Conservation (phyloP, 2,113 vertebrate species). For the Tyto alba region DNA sequence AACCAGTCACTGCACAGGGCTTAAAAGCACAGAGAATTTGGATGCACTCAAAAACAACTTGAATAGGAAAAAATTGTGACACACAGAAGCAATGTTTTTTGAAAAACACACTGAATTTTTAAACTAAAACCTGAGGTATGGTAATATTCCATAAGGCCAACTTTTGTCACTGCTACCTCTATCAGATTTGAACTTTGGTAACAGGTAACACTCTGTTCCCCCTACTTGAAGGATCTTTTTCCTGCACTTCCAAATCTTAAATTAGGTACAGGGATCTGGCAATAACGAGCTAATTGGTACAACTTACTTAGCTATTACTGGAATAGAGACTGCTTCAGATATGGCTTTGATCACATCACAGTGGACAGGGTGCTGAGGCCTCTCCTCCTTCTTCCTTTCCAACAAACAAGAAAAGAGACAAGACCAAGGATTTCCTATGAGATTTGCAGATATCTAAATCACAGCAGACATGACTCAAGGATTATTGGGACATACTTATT, state of each 20-base stretch:
- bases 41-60: background rate
- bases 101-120: background rate
- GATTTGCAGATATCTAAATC: background rate
- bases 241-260: background rate
- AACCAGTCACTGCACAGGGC: background rate
- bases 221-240: background rate
- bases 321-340: constrained; percentile 82
- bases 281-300: background rate
- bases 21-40: background rate
- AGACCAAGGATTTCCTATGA: background rate
- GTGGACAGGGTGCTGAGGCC: constrained; percentile 89
- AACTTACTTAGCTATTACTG: constrained; percentile 94
- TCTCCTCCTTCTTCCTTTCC: constrained; percentile 90
- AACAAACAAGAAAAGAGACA: constrained; percentile 2
- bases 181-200: background rate
- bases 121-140: background rate
- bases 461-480: background rate
- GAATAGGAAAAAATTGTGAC: background rate
- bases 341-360: constrained; percentile 89
- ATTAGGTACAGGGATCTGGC: background rate
- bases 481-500: background rate
- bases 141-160: background rate
- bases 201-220: background rate
- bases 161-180: background rate
- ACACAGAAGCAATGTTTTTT: background rate